Evolutionary conservation across 1,140 invertebrate species (phyloP), one percentile per base, ranked within the genome.

Genomic region (Helicorthomorpha holstii): DNA sequence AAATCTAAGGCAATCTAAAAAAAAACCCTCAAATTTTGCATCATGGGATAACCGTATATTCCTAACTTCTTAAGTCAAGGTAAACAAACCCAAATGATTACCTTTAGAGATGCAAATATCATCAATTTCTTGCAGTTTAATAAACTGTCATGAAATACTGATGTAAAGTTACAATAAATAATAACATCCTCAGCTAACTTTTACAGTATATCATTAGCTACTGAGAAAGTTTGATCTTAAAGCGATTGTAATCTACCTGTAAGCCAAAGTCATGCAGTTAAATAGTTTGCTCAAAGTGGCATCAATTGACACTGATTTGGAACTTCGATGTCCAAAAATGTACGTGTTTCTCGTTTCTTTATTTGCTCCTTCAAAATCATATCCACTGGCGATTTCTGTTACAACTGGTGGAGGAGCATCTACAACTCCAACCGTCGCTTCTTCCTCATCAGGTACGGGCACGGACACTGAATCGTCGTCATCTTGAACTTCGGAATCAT

Each of bases 251-350:
- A 65, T 72, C 73, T 71, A 94, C 90, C 88, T 93, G 76, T 95
- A 96, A 25, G 91, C 90, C 55, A 97, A 71, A 54, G 88, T 87
- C 88, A 96, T 93, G 69, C 89, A 93, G 66, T 94, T 83, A 66
- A 97, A 96, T 43, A 97, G 73, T 69, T 93, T 94, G 57, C 86
- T 88, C 43, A 97, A 75, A 34, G 89, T 92, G 43, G 83, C 86
- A 67, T 96, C 92, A 62, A 96, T 94, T 60, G 80, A 80, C 56
- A 90, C 64, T 78, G 78, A 41, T 21, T 62, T 60, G 1, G 59
- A 58, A 48, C 58, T 60, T 34, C 59, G 54, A 12, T 55, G 47
- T 41, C 62, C 66, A 60, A 67, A 69, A 48, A 56, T 57, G 52
- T 69, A 71, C 3, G 63, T 65, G 57, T 72, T 66, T 61, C 64